A percentile compares a stretch with the other conserved stretches of the same genome.
These are phyloP conservation scores for Poecilia latipinna DNA, from an alignment of 2,113 vertebrate genomes.

Conservation along the genomic window DNA sequence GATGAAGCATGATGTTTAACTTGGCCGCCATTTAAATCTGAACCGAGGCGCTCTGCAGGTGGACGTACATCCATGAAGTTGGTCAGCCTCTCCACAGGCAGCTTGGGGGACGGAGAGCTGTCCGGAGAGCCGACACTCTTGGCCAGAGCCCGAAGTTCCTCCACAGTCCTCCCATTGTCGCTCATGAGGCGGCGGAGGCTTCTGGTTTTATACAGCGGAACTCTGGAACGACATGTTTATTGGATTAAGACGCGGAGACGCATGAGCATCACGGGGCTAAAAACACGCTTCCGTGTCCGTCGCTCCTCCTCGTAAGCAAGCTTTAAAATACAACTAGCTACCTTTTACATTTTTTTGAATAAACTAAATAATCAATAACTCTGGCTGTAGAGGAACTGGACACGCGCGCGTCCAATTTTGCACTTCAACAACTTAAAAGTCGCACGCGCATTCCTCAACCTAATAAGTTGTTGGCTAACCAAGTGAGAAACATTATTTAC, in stretches of 20 bases:
- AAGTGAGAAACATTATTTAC: conserved; percentile 50
- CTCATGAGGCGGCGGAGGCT: conserved; percentile 68
- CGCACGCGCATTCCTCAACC: not conserved
- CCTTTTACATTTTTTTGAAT: not conserved
- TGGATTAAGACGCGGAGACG: too few relatives aligned
- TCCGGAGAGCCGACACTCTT: not conserved
- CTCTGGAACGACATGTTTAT: conserved; percentile 58
- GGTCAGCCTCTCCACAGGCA: conserved; percentile 80
- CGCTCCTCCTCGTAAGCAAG: not conserved
- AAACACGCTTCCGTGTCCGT: not conserved
- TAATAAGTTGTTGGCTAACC: not conserved
- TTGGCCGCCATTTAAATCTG: not conserved
- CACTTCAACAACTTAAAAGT: not conserved
- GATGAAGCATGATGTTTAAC: not conserved
- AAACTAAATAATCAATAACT: not conserved
- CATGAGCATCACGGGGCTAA: not conserved
- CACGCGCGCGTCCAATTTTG: not conserved
- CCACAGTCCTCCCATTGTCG: conserved; percentile 65
- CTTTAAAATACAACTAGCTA: too few relatives aligned
- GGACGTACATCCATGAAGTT: conserved; percentile 86
- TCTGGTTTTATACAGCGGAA: conserved; percentile 80
- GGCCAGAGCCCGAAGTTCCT: conserved; percentile 63
- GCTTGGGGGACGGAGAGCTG: not conserved
- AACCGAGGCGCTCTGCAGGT: not conserved
- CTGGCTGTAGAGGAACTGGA: not conserved